Base-by-base conservation (phyloP, 2,113 vertebrate genomes). In the Symphodus melops region DNA sequence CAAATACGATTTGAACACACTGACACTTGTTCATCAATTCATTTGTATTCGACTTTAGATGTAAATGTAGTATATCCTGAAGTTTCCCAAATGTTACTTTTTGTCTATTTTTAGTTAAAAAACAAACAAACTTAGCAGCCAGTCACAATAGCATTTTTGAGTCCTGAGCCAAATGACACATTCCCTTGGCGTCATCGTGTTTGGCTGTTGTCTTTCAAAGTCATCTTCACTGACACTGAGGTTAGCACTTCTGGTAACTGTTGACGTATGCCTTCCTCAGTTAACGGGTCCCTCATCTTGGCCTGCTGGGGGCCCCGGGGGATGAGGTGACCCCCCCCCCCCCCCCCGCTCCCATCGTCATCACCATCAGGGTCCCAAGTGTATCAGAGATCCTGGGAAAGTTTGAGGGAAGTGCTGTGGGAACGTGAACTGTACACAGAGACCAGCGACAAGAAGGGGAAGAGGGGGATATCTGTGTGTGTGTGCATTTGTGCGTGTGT, bases 361-460 rank as follows among this genome's bases (percentile, higher is more conserved):
- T 84, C 81, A 82, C 77, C 75, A 77, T 83, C 36, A 48, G 28
- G 7, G 79, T 89, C 92, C 90, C 92, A 56, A 83, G 89, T 85
- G 91, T 85, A 91, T 91, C 83, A 72, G 62, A 46, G 55, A 78
- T 73, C 91, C 90, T 93, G 92, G 91, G 92, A 93, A 93, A 92
- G 88, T 90, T 91, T 60, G 41, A 78, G 82, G 72, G 52, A 33
- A 79, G 63, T 59, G 86, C 85, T 93, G 92, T 92, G 92, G 91
- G 92, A 93, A 93, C 44, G n/a, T 91, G 78, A 91, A 91, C 90
- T 89, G 86, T 86, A 83, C 88, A 49, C 67, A 73, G 51, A 56
- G 41, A 83, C 55, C 68, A 86, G 74, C 79, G 75, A 86, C 77
- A 85, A 77, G 84, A 69, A 81, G 57, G 60, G 56, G 23, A 46